These are phyloP conservation scores for Microctonus brassicae DNA, from an alignment of 2,888 invertebrate species.

Conservation along the genomic window DNA sequence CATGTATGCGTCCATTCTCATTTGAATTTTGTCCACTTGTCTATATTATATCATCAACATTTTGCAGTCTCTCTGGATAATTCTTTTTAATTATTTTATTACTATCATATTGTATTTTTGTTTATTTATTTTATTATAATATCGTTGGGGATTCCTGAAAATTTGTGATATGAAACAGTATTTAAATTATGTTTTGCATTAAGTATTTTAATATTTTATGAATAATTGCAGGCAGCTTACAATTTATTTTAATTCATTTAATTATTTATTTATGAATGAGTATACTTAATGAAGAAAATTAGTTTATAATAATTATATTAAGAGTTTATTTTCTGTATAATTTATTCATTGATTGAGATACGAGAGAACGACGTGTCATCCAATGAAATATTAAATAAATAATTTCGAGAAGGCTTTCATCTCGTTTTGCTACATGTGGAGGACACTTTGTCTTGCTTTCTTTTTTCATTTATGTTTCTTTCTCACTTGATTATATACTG, in stretches of 20 bases:
- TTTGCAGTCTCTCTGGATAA: neutral
- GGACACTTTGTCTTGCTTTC: neutral
- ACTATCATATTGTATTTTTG: neutral
- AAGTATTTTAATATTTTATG: too few relatives aligned
- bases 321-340: neutral
- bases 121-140: neutral
- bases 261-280: too few relatives aligned
- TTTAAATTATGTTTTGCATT: neutral
- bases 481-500: constrained; percentile 14
- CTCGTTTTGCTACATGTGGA: too few relatives aligned
- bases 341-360: neutral
- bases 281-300: too few relatives aligned
- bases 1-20: constrained; percentile 48
- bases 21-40: constrained; percentile 17
- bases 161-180: neutral
- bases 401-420: neutral
- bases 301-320: too few relatives aligned
- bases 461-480: neutral
- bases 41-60: constrained; percentile 39
- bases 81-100: neutral
- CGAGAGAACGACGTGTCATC: neutral
- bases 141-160: neutral
- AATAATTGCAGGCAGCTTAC: too few relatives aligned
- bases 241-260: too few relatives aligned
- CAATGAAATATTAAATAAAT: neutral